Percentiles rank a stretch among this genome's conserved stretches.
These are phyloP conservation scores for Aspidiotus rigidus DNA, from an alignment of 2,888 invertebrate species.

Conservation along the genomic window DNA sequence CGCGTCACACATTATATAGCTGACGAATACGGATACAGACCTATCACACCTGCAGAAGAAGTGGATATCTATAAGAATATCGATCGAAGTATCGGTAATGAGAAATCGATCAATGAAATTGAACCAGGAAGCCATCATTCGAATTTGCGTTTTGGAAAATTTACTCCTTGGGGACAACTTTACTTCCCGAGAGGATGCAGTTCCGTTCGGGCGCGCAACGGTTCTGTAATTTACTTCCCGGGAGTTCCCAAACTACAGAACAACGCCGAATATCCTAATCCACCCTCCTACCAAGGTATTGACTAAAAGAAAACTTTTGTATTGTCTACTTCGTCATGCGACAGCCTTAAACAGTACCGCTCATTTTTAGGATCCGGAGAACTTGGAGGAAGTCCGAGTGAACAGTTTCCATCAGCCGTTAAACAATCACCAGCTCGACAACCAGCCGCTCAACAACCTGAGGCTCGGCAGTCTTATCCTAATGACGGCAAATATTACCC, in stretches of 20 bases:
- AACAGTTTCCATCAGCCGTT: too few species aligned
- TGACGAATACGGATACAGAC: slow-evolving; percentile 66
- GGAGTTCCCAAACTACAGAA: slow-evolving; percentile 17
- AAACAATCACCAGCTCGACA: too few species aligned
- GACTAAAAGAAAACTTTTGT: too few species aligned
- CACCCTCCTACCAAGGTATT: too few species aligned
- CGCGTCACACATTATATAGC: slow-evolving; percentile 67
- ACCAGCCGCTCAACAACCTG: too few species aligned
- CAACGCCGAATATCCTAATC: background rate
- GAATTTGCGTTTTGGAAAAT: slow-evolving; percentile 48
- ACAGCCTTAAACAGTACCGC: too few species aligned
- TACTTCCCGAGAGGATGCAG: slow-evolving; percentile 67
- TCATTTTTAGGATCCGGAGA: too few species aligned
- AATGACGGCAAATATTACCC: background rate
- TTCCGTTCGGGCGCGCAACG: slow-evolving; percentile 41
- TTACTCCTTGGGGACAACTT: slow-evolving; percentile 57
- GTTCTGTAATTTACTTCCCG: slow-evolving; percentile 22
- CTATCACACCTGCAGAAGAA: slow-evolving; percentile 58
- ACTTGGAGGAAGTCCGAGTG: too few species aligned
- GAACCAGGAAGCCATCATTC: slow-evolving; percentile 40
- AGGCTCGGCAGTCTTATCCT: background rate
- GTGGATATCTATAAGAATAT: slow-evolving; percentile 59
- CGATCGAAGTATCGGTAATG: slow-evolving; percentile 42
- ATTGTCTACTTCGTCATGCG: too few species aligned
- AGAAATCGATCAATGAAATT: slow-evolving; percentile 38